A percentile compares a stretch with the other conserved stretches of the same genome.
Conservation (phyloP, 2,888 invertebrate species). For the Drosophila eohydei region DNA sequence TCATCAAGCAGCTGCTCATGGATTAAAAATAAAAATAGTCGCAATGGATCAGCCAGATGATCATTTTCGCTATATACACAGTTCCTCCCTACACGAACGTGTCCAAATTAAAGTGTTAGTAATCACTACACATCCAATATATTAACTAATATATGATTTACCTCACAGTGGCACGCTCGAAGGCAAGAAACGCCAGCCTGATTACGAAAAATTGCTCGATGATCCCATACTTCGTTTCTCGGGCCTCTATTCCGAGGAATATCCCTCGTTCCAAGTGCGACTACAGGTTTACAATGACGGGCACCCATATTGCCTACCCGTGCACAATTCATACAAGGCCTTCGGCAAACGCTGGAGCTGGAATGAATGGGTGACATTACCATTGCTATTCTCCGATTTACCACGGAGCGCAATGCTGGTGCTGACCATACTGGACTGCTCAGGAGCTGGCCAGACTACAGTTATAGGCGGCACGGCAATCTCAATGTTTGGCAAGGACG, state of each 20-base stretch:
- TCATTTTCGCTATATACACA: conserved; percentile 94
- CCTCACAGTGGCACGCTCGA: conserved; percentile 93
- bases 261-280: conserved; percentile 95
- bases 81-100: conserved; percentile 94
- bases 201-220: conserved; percentile 93
- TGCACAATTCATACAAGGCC: conserved; percentile 95
- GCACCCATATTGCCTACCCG: conserved; percentile 92
- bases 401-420: conserved; percentile 94
- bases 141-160: conserved; percentile 2
- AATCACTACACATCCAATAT: neutral
- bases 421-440: conserved; percentile 96
- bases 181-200: conserved; percentile 93
- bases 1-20: conserved; percentile 40
- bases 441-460: conserved; percentile 92
- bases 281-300: conserved; percentile 94
- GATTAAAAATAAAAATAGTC: conserved; percentile 28
- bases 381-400: conserved; percentile 95
- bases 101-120: conserved; percentile 97
- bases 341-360: conserved; percentile 98
- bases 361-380: conserved; percentile 98
- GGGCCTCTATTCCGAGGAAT: conserved; percentile 93
- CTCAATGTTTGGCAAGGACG: conserved; percentile 97
- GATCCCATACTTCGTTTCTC: conserved; percentile 96
- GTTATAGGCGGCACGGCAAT: conserved; percentile 97
- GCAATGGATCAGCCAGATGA: conserved; percentile 87